These are phyloP conservation scores for Vimba vimba DNA, from an alignment of 2,113 vertebrate genomes.

Conservation along the genomic window DNA sequence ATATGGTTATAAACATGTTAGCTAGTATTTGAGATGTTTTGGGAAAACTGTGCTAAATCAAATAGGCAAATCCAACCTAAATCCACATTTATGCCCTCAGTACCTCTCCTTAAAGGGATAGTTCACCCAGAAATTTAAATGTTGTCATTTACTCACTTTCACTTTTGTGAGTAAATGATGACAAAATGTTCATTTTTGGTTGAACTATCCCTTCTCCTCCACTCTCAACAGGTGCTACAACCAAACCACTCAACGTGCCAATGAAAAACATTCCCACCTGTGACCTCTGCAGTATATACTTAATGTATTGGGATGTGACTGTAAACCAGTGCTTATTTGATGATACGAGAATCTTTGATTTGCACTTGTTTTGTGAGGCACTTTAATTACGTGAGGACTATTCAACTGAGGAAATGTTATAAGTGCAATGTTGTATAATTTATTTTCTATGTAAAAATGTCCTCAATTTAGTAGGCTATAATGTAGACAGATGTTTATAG, in stretches of 20 bases:
- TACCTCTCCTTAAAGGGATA: conserved; percentile 39
- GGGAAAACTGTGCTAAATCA: no score
- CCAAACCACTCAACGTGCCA: conserved; percentile 48
- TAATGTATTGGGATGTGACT: conserved; percentile 27
- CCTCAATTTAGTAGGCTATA: conserved; percentile 2
- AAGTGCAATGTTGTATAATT: conserved; percentile 56
- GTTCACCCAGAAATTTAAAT: no score
- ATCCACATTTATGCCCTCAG: neutral
- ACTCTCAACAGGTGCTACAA: conserved; percentile 68
- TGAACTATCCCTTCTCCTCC: conserved; percentile 24
- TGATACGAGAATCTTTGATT: conserved; percentile 53
- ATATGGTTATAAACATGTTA: neutral
- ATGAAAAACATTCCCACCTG: conserved; percentile 29
- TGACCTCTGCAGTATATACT: conserved; percentile 23
- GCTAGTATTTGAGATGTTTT: neutral
- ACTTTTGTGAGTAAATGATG: no score
- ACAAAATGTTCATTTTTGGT: no score
- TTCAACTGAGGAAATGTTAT: neutral
- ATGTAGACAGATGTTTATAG: conserved; percentile 35
- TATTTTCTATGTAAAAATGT: conserved; percentile 45
- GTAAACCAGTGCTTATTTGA: conserved; percentile 52
- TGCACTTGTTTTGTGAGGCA: conserved; percentile 62
- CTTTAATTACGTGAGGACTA: conserved; percentile 52
- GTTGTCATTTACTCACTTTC: no score
- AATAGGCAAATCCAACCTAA: neutral